Percentiles rank a stretch among this genome's conserved stretches.
These are phyloP conservation scores for Drosophila dunni DNA, from an alignment of 1,140 invertebrate species.

Conservation along the genomic window DNA sequence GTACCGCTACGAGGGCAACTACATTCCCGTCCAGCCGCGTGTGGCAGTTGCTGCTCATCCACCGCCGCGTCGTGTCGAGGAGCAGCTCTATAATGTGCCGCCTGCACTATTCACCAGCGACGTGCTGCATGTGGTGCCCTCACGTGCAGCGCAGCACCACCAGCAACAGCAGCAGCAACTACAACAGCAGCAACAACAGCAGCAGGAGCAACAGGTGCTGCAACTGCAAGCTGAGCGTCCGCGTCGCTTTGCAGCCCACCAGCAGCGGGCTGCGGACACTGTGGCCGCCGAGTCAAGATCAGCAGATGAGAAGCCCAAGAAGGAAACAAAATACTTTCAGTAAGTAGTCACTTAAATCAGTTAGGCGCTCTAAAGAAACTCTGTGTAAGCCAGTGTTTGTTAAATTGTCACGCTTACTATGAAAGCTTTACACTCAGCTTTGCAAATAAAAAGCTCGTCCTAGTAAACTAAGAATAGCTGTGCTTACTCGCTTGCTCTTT, in stretches of 20 bases:
- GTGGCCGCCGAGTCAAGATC: conserved; percentile 40
- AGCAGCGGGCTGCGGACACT: conserved; percentile 33
- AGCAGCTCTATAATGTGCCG: conserved; percentile 59
- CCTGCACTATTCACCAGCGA: conserved; percentile 70
- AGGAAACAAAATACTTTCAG: conserved; percentile 72
- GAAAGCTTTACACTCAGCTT: too few relatives aligned
- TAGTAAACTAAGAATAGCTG: too few relatives aligned
- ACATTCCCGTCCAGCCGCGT: conserved; percentile 57
- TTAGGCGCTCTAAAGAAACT: too few relatives aligned
- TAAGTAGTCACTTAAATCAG: conserved; percentile 34
- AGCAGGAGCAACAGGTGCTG: conserved; percentile 1
- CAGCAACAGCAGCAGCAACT: conserved; percentile 21
- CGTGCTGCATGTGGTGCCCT: conserved; percentile 67
- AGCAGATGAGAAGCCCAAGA: conserved; percentile 2
- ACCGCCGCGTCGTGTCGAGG: conserved; percentile 31
- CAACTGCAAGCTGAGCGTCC: conserved; percentile 38
- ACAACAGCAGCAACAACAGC: conserved; percentile 24
- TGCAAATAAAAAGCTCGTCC: not conserved
- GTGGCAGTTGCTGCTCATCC: conserved; percentile 29
- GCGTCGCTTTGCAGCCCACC: conserved; percentile 33
- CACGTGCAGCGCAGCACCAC: conserved; percentile 51
- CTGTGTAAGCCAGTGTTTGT: too few relatives aligned
- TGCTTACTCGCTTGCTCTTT: too few relatives aligned
- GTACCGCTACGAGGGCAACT: conserved; percentile 75
- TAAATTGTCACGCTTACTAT: too few relatives aligned